Evolutionary conservation across 2,113 vertebrate genomes (phyloP), one percentile per base, ranked within the genome.

Genomic region (Rhodinocichla rosea): DNA sequence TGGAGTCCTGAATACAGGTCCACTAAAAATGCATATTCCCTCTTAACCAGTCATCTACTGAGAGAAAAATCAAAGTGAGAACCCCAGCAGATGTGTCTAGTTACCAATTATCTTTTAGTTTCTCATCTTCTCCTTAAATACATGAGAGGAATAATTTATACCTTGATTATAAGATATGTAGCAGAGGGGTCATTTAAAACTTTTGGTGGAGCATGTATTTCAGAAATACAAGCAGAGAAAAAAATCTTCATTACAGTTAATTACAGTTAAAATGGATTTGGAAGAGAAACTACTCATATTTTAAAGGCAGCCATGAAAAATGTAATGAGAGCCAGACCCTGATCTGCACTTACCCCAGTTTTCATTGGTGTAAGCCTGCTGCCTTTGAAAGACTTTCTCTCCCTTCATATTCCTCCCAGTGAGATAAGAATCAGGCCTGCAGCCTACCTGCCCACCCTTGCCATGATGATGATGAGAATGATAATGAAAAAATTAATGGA

Each of bases 401-500:
- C 35, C 15, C 19, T 37, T 86, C 56, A n/a, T 35, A 60, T 11
- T 81, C 12, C 27, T 89, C 22, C 0, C 20, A 81, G 52, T 37
- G 26, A 84, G 60, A 77, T 39, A 17, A 94, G 87, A 89, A 87
- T 89, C 62, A 68, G 56, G 40, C 49, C 40, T 1, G 0, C 33
- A 89, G 64, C 32, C 76, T 95, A 94, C 73, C 91, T 94, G 83
- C 44, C 88, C 83, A 83, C 60, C 76, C 80, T 93, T 90, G 83
- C 71, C 79, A 86, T 86, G 88, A 91, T 76, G 49, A 84, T 94
- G 89, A 91, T 90, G 75, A 92, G 67, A 83, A 88, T 0, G 2
- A 90, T 90, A 93, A 94, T 95, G 92, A 94, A 95, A 92, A 94
- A 95, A 94, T 87, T 82, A 96, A 96, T 96, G 87, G 69, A 93